phyloP scores from a whole-genome alignment of 30 jellyfish, hydroid and myxozoan genomes.

The Turritopsis rubra region DNA sequence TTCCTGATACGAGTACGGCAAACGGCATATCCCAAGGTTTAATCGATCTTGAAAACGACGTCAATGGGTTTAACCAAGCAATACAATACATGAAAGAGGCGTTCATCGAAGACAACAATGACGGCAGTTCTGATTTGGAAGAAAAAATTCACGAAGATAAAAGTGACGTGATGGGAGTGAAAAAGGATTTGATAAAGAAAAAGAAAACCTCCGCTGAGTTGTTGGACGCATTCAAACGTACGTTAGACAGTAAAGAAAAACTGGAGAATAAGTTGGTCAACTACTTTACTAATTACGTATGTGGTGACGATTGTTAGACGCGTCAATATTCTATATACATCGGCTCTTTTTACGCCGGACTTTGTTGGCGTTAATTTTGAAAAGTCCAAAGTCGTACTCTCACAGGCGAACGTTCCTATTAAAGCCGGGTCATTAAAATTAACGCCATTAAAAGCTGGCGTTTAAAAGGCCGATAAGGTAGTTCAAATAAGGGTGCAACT shows the following conservation, averaged over 20 bases:
- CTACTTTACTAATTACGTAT: conserved; percentile 41
- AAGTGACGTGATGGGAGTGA: conserved; percentile 13
- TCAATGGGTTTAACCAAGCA: conserved; percentile 36
- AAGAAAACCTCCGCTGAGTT: conserved; percentile 18
- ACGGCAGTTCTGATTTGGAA: conserved; percentile 18
- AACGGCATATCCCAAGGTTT: conserved; percentile 31
- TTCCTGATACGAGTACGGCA: conserved; percentile 24
- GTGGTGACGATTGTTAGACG: conserved; percentile 47
- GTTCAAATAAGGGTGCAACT: too few relatives aligned
- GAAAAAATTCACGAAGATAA: conserved; percentile 20
- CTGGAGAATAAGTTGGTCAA: conserved; percentile 38
- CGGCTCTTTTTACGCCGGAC: not conserved
- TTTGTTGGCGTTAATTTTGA: not conserved
- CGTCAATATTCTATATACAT: not conserved
- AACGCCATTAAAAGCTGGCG: too few relatives aligned
- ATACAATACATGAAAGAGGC: conserved; percentile 32
- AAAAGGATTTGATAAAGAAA: conserved; percentile 21
- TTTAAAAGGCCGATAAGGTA: too few relatives aligned
- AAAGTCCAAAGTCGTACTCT: too few relatives aligned
- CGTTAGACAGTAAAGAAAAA: conserved; percentile 27
- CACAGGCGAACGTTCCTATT: too few relatives aligned
- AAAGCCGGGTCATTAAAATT: too few relatives aligned
- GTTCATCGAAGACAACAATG: conserved; percentile 18
- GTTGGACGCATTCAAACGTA: conserved; percentile 25
- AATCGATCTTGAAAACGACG: conserved; percentile 36